Conservation (phyloP, 2,888 invertebrate genomes). For the Drosophila kuntzei region DNA sequence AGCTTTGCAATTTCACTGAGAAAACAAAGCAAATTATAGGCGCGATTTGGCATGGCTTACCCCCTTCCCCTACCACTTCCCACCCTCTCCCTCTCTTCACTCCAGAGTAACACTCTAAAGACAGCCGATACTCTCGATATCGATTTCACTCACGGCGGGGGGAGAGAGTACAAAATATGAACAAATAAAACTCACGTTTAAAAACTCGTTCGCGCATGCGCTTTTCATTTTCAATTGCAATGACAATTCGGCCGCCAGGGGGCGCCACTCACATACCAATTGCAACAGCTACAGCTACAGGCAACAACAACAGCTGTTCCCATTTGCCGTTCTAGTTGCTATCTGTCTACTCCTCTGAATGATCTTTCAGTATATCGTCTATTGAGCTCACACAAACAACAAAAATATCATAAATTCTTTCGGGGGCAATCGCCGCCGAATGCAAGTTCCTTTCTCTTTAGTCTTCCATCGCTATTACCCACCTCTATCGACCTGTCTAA, state of each 20-base stretch:
- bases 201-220: slow-evolving; percentile 67
- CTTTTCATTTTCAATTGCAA: slow-evolving; percentile 77
- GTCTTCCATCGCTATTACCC: slow-evolving; percentile 30
- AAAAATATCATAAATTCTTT: slow-evolving; percentile 75
- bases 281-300: slow-evolving; percentile 8
- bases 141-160: slow-evolving; percentile 66
- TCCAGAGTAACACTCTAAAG: slow-evolving; percentile 11
- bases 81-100: background rate
- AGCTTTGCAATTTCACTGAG: slow-evolving; percentile 62
- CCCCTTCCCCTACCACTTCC: background rate
- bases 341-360: slow-evolving; percentile 46
- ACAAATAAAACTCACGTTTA: slow-evolving; percentile 49
- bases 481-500: slow-evolving; percentile 48
- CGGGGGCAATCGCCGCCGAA: slow-evolving; percentile 61
- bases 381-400: slow-evolving; percentile 44
- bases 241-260: slow-evolving; percentile 65
- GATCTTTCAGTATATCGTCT: slow-evolving; percentile 52
- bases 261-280: slow-evolving; percentile 39
- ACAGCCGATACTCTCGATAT: slow-evolving; percentile 62
- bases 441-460: slow-evolving; percentile 69
- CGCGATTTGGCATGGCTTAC: slow-evolving; percentile 31
- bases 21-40: slow-evolving; percentile 67
- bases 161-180: slow-evolving; percentile 29
- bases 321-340: slow-evolving; percentile 63
- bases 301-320: slow-evolving; percentile 50